Evolutionary conservation across 2,113 vertebrate species (phyloP).

Genomic region (Myrmophylax atrothorax): DNA sequence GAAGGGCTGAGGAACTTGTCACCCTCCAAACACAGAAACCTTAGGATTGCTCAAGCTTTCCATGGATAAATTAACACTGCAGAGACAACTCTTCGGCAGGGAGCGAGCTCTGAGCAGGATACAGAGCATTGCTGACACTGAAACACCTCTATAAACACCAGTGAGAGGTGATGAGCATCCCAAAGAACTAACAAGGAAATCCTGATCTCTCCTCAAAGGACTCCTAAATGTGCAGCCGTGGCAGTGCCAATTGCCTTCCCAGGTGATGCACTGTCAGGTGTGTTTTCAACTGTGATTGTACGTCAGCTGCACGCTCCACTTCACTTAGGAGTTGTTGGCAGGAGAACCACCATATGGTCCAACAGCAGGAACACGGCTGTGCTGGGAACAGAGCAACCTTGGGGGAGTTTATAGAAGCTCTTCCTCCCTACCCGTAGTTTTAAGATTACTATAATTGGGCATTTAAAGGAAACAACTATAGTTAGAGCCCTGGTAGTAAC

Average conservation of each 20-base stretch:
- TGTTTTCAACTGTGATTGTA: neutral
- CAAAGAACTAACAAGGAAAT: neutral
- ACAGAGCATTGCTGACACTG: neutral
- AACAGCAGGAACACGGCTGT: neutral
- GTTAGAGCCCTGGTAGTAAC: neutral
- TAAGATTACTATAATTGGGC: neutral
- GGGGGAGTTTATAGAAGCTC: neutral
- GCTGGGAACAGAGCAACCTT: neutral
- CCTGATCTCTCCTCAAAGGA: neutral
- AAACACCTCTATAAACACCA: neutral
- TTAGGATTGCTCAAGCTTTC: accelerated
- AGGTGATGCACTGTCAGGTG: neutral
- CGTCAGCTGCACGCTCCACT: accelerated
- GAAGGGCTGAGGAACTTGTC: neutral
- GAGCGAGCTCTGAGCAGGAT: neutral
- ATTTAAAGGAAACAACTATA: neutral
- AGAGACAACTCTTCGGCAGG: neutral
- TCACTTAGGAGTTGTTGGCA: neutral
- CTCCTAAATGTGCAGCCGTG: neutral
- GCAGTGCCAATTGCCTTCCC: neutral
- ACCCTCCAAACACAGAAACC: neutral
- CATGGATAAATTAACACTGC: accelerated
- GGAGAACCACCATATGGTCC: neutral
- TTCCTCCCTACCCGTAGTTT: neutral
- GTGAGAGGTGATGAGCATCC: neutral